Evolutionary conservation across 1,140 invertebrate species (phyloP).

Genomic region (Zaprionus vittiger): DNA sequence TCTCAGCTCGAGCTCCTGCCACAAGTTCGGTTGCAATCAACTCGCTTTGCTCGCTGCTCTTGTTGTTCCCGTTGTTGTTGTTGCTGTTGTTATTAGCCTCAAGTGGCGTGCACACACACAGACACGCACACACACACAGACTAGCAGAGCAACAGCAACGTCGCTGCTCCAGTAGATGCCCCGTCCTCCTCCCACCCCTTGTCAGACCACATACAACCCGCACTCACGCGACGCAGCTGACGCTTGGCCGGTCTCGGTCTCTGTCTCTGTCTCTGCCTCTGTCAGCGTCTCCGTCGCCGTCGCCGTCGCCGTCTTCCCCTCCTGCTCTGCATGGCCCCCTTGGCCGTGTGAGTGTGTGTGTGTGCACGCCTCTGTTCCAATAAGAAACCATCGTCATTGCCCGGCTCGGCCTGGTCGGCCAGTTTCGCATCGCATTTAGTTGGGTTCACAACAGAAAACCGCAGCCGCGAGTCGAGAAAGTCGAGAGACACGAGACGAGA

Average conservation of each 20-base stretch:
- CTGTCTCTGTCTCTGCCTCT: conserved; percentile 5
- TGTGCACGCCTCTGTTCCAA: conserved; percentile 55
- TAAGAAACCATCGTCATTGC: conserved; percentile 67
- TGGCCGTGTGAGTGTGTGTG: conserved; percentile 13
- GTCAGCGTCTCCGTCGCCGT: conserved; percentile 5
- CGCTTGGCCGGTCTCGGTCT: conserved; percentile 75
- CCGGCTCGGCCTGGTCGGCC: conserved; percentile 73
- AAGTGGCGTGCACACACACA: conserved; percentile 61
- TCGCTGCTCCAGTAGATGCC: conserved; percentile 34
- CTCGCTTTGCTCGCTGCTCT: conserved; percentile 54
- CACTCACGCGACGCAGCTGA: conserved; percentile 58
- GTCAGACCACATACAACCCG: conserved; percentile 27
- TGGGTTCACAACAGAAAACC: conserved; percentile 83
- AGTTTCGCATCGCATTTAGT: conserved; percentile 84
- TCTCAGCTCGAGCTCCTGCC: conserved; percentile 62
- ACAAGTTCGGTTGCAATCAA: conserved; percentile 68
- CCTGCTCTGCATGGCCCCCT: conserved; percentile 1
- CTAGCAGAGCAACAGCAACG: conserved; percentile 16
- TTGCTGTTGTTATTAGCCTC: conserved; percentile 77
- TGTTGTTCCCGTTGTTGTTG: conserved; percentile 43
- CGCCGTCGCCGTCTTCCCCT: conserved; percentile 12
- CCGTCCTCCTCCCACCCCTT: not conserved
- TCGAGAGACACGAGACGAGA: conserved; percentile 22
- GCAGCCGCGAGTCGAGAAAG: conserved; percentile 59
- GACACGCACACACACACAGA: conserved; percentile 10